Evolutionary conservation across 2,888 invertebrate genomes (phyloP).

Genomic region (Halocaridina rubra): DNA sequence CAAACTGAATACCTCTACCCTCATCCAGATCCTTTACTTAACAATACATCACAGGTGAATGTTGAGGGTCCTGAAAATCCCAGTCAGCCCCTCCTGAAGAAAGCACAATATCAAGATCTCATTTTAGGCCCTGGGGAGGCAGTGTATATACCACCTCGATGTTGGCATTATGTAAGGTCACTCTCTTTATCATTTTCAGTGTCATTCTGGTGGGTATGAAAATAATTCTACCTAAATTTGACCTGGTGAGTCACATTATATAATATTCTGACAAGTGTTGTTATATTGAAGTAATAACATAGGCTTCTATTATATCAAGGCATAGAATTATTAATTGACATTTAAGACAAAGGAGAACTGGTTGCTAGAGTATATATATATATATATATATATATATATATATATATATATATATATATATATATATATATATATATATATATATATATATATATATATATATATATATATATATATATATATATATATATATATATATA

Average conservation of each 20-base stretch:
- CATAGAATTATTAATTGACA: too few species aligned
- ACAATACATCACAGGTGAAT: conserved; percentile 85
- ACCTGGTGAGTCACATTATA: too few species aligned
- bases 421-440: conserved; percentile 11
- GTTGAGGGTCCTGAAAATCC: conserved; percentile 77
- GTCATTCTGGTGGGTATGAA: conserved; percentile 86
- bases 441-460: background rate
- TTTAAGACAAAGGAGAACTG: too few species aligned
- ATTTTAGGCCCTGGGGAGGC: conserved; percentile 77
- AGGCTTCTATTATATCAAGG: too few species aligned
- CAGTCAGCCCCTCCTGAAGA: conserved; percentile 69
- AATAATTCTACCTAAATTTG: too few species aligned
- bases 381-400: conserved; percentile 2
- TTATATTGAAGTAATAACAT: too few species aligned
- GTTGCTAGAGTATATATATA: background rate
- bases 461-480: background rate
- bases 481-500: background rate
- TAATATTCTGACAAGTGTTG: too few species aligned
- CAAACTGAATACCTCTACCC: conserved; percentile 82
- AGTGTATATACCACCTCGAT: conserved; percentile 92
- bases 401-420: background rate
- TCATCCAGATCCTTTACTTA: conserved; percentile 79
- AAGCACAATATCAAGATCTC: conserved; percentile 46
- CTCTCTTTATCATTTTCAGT: conserved; percentile 92
- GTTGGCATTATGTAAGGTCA: conserved; percentile 97